Percentiles rank a stretch among this genome's conserved stretches.
Evolutionary conservation across 1,140 invertebrate genomes (phyloP).

Genomic region (Drosophila neocordata): DNA sequence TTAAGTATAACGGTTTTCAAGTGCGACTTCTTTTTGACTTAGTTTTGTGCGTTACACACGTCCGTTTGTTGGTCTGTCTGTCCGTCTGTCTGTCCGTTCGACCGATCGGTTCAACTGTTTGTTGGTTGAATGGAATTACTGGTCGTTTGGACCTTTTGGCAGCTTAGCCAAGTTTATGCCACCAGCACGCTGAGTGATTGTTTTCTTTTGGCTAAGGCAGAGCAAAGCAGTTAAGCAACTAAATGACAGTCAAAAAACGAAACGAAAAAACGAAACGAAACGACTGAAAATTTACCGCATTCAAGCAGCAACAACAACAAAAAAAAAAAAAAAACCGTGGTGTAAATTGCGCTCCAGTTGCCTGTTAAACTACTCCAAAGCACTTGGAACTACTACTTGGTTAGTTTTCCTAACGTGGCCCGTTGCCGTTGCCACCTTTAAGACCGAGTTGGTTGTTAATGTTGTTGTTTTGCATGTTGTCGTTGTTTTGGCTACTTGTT

Average conservation of each 20-base stretch:
- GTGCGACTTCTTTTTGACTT: conserved; percentile 29
- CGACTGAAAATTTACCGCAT: background rate
- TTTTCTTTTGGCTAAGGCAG: conserved; percentile 32
- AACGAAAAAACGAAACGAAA: conserved; percentile 13
- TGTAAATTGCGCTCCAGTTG: conserved; percentile 55
- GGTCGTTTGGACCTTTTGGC: conserved; percentile 63
- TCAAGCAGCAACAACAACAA: conserved; percentile 16
- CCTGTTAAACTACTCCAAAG: conserved; percentile 51
- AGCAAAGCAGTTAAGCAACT: conserved; percentile 48
- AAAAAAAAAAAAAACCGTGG: too few relatives aligned
- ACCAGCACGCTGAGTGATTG: conserved; percentile 39
- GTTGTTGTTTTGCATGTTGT: conserved; percentile 20
- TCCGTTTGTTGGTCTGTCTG: conserved; percentile 28
- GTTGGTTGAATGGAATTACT: conserved; percentile 14
- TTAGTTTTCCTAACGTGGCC: conserved; percentile 10
- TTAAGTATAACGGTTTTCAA: conserved; percentile 57
- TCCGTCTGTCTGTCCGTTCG: background rate
- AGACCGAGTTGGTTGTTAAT: conserved; percentile 13
- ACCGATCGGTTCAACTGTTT: conserved; percentile 10
- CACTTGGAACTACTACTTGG: conserved; percentile 17
- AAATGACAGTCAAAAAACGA: conserved; percentile 26
- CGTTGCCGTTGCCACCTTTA: conserved; percentile 26
- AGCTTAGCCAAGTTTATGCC: conserved; percentile 48
- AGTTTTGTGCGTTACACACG: conserved; percentile 18
- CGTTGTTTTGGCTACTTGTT: conserved; percentile 16